Evolutionary conservation across 2,888 invertebrate genomes (phyloP).

Genomic region (Andricus quercusramuli): DNA sequence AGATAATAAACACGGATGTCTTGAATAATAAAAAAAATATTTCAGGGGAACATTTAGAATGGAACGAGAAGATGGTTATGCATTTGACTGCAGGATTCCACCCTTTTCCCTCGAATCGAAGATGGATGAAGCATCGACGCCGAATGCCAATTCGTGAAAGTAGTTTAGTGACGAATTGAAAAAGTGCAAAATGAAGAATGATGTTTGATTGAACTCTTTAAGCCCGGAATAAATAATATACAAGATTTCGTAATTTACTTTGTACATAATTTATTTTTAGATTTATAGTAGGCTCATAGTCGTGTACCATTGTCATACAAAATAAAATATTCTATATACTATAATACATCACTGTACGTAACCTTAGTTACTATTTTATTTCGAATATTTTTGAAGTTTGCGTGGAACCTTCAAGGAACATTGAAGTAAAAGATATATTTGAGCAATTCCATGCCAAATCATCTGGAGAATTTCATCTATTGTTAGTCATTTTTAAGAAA

Average conservation of each 20-base stretch:
- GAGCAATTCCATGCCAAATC: too few relatives aligned
- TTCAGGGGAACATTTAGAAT: constrained; percentile 96
- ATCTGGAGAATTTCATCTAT: too few relatives aligned
- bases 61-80: constrained; percentile 97
- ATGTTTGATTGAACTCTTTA: constrained; percentile 23
- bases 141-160: constrained; percentile 66
- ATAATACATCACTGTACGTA: background rate
- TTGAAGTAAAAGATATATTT: too few relatives aligned
- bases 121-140: constrained; percentile 83
- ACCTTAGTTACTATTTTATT: background rate
- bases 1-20: background rate
- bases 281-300: constrained; percentile 43
- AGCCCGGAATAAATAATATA: constrained; percentile 50
- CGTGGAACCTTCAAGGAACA: too few relatives aligned
- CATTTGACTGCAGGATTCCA: constrained; percentile 98
- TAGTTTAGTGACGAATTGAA: constrained; percentile 15
- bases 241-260: constrained; percentile 52
- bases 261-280: constrained; percentile 57
- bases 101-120: constrained; percentile 98
- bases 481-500: too few relatives aligned
- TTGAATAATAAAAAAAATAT: constrained; percentile 35
- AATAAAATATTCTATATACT: constrained; percentile 24
- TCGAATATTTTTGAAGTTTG: background rate
- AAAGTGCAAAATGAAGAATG: constrained; percentile 10
- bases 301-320: constrained; percentile 25